Conservation (phyloP, 1,140 invertebrate genomes). For the Hydropsyche tenuis region DNA sequence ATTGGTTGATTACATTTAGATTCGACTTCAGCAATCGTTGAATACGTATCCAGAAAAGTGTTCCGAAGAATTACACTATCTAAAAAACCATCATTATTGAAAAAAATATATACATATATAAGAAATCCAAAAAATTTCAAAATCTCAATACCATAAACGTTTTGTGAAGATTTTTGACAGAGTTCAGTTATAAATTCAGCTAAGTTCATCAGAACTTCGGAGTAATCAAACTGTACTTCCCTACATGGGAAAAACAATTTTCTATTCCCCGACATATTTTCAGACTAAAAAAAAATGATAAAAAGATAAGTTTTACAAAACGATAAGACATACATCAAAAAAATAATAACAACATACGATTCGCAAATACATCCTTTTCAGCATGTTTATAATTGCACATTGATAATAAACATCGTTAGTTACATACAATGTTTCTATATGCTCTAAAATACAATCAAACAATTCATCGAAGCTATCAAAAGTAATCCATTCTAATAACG, state of each 20-base stretch:
- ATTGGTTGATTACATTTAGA: constrained; percentile 25
- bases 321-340: constrained; percentile 10
- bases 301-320: no score
- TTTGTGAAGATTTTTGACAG: constrained; percentile 52
- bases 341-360: constrained; percentile 56
- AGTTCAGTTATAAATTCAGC: constrained; percentile 52
- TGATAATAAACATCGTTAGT: constrained; percentile 42
- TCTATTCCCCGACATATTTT: constrained; percentile 49
- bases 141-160: constrained; percentile 43
- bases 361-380: constrained; percentile 57
- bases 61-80: constrained; percentile 38
- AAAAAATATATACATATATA: no score
- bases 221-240: constrained; percentile 47
- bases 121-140: constrained; percentile 42
- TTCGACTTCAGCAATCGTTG: constrained; percentile 36
- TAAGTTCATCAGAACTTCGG: constrained; percentile 49
- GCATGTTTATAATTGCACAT: constrained; percentile 51
- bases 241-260: constrained; percentile 52
- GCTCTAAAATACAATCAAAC: constrained; percentile 51
- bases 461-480: constrained; percentile 53
- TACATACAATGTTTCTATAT: constrained; percentile 48
- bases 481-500: constrained; percentile 57
- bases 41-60: constrained; percentile 41
- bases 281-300: constrained; percentile 53
- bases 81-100: constrained; percentile 23